Percentiles rank a stretch among this genome's conserved stretches.
Evolutionary conservation across 2,888 invertebrate genomes (phyloP).

Genomic region (Ctenicera cuprea): DNA sequence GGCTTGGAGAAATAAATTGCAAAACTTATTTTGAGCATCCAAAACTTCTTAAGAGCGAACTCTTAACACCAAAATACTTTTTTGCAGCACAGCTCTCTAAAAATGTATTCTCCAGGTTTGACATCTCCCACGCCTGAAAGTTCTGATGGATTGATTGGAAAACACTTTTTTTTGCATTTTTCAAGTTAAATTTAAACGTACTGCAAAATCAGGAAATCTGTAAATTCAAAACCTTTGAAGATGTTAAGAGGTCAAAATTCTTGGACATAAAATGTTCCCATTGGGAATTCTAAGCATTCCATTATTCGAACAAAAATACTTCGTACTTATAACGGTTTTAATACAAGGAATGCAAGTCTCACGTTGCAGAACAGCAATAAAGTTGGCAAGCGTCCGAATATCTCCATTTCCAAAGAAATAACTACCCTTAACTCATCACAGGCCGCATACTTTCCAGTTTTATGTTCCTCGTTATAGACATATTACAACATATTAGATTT

Average conservation of each 20-base stretch:
- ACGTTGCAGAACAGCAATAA: conserved; percentile 27
- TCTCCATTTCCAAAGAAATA: conserved; percentile 32
- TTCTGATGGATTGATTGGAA: background rate
- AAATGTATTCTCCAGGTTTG: background rate
- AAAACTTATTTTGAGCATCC: conserved; percentile 18
- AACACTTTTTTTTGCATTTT: background rate
- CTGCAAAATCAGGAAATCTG: no score
- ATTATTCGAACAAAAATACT: conserved; percentile 24
- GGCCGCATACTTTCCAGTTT: conserved; percentile 18
- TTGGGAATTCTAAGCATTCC: background rate
- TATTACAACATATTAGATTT: conserved; percentile 20
- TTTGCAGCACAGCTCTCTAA: background rate
- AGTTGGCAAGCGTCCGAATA: conserved; percentile 26
- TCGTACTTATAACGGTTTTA: conserved; percentile 15
- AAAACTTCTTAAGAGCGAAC: background rate
- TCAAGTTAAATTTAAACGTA: background rate
- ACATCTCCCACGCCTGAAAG: background rate
- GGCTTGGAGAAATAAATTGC: conserved; percentile 20
- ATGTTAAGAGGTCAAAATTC: background rate
- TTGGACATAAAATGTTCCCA: background rate
- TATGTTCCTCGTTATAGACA: conserved; percentile 24
- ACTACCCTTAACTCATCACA: conserved; percentile 32
- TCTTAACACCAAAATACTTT: background rate
- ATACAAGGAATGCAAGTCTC: conserved; percentile 17
- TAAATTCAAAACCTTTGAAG: background rate